Percentiles rank a stretch among this genome's conserved stretches.
Evolutionary conservation across 2,113 vertebrate species (phyloP).

Genomic region (Hemibagrus wyckioides): DNA sequence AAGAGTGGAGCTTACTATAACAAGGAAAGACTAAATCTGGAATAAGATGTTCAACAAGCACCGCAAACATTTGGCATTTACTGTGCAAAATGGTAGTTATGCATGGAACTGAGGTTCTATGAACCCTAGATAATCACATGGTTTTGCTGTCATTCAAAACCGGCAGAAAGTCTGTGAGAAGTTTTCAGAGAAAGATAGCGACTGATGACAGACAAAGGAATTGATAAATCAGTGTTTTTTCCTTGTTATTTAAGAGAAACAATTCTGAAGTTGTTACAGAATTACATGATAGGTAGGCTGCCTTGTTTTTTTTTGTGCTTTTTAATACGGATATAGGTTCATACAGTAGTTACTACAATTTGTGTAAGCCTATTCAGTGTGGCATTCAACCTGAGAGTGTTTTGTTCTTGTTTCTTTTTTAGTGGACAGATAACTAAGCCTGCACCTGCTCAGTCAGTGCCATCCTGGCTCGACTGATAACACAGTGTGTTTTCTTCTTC

Average conservation of each 20-base stretch:
- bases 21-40: neutral
- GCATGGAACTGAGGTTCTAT: neutral
- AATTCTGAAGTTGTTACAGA: neutral
- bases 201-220: neutral
- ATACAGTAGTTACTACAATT: neutral
- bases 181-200: neutral
- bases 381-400: neutral
- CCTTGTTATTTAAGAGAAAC: neutral
- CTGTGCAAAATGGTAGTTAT: neutral
- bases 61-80: neutral
- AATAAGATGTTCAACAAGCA: neutral
- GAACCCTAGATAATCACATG: neutral
- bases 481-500: neutral
- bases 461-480: conserved; percentile 25
- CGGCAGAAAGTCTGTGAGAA: neutral
- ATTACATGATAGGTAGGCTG: neutral
- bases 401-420: conserved; percentile 14
- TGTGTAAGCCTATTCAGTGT: neutral
- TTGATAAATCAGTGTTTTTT: too few relatives aligned
- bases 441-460: conserved; percentile 3
- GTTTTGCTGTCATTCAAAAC: neutral
- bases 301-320: neutral
- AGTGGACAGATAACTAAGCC: conserved; percentile 18
- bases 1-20: neutral
- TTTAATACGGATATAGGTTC: neutral